Evolutionary conservation across 2,113 vertebrate species (phyloP).

Genomic region (Candoia aspera): DNA sequence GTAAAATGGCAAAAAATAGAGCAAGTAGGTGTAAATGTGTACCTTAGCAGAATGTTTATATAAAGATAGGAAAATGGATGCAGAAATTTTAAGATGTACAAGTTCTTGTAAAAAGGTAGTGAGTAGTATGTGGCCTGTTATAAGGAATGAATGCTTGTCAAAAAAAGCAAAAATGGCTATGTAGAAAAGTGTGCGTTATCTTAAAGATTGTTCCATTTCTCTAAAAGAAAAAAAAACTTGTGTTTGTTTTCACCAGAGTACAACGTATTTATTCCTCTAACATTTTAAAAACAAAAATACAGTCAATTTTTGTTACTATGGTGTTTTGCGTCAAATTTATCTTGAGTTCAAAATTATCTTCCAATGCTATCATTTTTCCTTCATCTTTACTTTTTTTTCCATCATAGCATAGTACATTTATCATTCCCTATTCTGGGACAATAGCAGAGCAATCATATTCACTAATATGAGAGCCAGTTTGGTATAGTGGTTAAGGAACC

Average conservation of each 20-base stretch:
- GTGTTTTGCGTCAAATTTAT: neutral
- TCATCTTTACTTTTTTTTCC: neutral
- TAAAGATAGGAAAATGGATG: too few relatives aligned
- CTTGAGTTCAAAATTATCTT: neutral
- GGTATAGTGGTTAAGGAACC: too few relatives aligned
- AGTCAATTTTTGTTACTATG: rapidly evolving
- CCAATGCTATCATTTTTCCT: neutral
- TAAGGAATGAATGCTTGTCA: too few relatives aligned
- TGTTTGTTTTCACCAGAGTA: neutral
- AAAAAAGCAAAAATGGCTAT: too few relatives aligned
- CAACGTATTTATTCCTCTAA: too few relatives aligned
- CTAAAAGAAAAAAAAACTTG: neutral
- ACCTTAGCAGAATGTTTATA: too few relatives aligned
- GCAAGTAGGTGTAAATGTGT: too few relatives aligned
- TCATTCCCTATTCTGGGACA: neutral
- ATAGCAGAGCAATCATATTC: neutral
- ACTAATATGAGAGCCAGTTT: neutral
- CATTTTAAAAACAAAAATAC: neutral
- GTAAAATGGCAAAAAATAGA: too few relatives aligned
- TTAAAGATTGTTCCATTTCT: neutral
- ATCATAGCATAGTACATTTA: neutral
- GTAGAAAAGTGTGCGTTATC: neutral
- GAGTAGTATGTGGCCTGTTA: too few relatives aligned
- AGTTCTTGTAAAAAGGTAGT: too few relatives aligned
- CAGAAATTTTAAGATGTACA: too few relatives aligned